A percentile compares a stretch with the other conserved stretches of the same genome.
Evolutionary conservation across 23 tunicate genomes (phyloP).

Genomic region (Aplidium turbinatum): DNA sequence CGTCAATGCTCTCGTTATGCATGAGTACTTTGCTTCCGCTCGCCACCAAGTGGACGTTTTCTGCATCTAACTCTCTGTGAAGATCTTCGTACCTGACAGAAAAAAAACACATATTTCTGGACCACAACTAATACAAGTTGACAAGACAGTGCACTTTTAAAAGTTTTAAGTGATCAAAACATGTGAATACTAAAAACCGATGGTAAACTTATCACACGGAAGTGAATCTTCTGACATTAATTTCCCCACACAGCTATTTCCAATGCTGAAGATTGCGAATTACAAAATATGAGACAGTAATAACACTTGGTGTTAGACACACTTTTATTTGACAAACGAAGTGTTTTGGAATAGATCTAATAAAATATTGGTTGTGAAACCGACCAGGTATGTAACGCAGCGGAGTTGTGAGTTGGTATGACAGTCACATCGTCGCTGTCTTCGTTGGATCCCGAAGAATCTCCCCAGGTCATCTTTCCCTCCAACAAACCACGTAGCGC

Average conservation of each 20-base stretch:
- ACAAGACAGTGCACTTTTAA: too few relatives aligned
- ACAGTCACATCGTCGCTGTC: constrained; percentile 63
- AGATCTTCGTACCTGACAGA: constrained; percentile 64
- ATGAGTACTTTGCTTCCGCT: constrained; percentile 61
- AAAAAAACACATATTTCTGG: too few relatives aligned
- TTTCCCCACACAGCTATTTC: too few relatives aligned
- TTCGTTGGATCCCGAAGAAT: not conserved
- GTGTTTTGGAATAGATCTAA: not conserved
- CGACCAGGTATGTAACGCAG: constrained; percentile 56
- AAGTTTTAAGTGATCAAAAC: too few relatives aligned
- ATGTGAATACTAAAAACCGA: too few relatives aligned
- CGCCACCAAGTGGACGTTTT: constrained; percentile 77
- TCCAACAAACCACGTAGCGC: constrained; percentile 47
- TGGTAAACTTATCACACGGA: too few relatives aligned
- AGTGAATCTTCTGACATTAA: too few relatives aligned
- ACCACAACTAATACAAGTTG: too few relatives aligned
- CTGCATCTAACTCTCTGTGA: constrained; percentile 52
- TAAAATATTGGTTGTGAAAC: not conserved
- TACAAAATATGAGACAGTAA: not conserved
- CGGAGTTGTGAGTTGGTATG: constrained; percentile 80
- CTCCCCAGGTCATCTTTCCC: constrained; percentile 67
- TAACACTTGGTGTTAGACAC: not conserved
- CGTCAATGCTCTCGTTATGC: constrained; percentile 70
- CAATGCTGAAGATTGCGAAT: too few relatives aligned
- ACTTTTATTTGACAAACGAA: not conserved